Conservation (phyloP, 2,888 invertebrate genomes). For the Acleris cristana region DNA sequence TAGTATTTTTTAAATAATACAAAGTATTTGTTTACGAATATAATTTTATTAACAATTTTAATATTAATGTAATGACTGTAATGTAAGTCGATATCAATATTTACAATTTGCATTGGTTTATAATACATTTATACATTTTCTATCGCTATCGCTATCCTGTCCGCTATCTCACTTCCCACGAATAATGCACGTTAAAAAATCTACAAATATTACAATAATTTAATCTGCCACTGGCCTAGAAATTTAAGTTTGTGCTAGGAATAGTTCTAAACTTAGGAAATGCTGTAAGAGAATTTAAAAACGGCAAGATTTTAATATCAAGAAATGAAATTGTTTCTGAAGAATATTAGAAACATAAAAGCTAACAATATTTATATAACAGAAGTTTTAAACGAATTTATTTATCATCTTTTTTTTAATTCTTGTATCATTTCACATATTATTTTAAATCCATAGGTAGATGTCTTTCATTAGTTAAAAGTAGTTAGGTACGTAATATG, state of each 20-base stretch:
- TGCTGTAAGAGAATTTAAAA: constrained; percentile 39
- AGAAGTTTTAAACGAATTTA: too few relatives aligned
- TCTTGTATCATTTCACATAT: too few relatives aligned
- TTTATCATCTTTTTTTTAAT: too few relatives aligned
- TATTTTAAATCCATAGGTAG: too few relatives aligned
- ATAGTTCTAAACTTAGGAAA: constrained; percentile 26
- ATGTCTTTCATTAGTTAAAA: too few relatives aligned
- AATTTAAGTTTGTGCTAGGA: constrained; percentile 3
- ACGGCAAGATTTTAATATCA: background rate
- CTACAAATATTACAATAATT: constrained; percentile 29
- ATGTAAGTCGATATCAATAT: constrained; percentile 80
- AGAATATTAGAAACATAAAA: too few relatives aligned
- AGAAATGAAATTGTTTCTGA: too few relatives aligned
- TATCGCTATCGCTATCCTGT: constrained; percentile 27
- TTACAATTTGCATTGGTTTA: constrained; percentile 76
- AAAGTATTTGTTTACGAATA: constrained; percentile 77
- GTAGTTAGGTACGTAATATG: too few relatives aligned
- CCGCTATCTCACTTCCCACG: constrained; percentile 34
- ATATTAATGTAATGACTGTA: constrained; percentile 78
- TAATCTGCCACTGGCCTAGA: constrained; percentile 8
- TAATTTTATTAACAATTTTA: constrained; percentile 84
- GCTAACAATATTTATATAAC: too few relatives aligned
- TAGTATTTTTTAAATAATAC: constrained; percentile 59
- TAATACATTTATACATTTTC: constrained; percentile 82
- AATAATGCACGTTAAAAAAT: constrained; percentile 45